Evolutionary conservation across 2,888 invertebrate genomes (phyloP).

Genomic region (Apamea monoglypha): DNA sequence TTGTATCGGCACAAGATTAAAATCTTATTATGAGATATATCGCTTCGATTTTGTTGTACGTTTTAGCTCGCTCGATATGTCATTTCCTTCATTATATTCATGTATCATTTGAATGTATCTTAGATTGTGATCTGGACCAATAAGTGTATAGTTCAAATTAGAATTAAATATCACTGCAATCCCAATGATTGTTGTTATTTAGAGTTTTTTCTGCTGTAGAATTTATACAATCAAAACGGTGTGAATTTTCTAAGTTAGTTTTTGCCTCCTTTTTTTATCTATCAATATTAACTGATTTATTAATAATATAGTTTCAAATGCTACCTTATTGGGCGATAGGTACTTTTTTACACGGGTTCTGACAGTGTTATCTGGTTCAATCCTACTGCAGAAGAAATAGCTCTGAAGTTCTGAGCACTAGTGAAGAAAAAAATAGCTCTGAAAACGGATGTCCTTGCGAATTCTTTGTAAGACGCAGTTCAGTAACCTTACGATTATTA

Average conservation of each 20-base stretch:
- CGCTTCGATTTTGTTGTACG: constrained; percentile 39
- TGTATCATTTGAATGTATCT: constrained; percentile 26
- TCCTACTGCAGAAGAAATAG: neutral
- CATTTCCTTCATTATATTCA: constrained; percentile 26
- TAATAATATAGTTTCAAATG: neutral
- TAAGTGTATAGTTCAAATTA: constrained; percentile 13
- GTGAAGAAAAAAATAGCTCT: neutral
- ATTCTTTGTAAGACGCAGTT: constrained; percentile 32
- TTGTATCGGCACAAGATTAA: constrained; percentile 37
- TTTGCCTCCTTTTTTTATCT: neutral
- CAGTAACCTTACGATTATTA: constrained; percentile 38
- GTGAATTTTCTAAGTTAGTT: neutral
- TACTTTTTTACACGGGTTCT: constrained; percentile 2
- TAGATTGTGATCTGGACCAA: constrained; percentile 27
- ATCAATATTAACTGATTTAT: constrained; percentile 11
- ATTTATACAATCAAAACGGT: neutral
- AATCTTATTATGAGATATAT: constrained; percentile 53
- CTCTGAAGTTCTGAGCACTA: neutral
- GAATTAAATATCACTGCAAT: constrained; percentile 14
- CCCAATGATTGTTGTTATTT: constrained; percentile 8
- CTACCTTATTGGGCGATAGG: neutral
- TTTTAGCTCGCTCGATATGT: constrained; percentile 46
- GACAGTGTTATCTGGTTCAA: neutral
- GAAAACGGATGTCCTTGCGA: constrained; percentile 36
- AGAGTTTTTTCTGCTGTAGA: constrained; percentile 5